Percentiles rank a stretch among this genome's conserved stretches.
These are phyloP conservation scores for Melitaea athalia DNA, from an alignment of 2,888 invertebrate genomes.

Conservation along the genomic window DNA sequence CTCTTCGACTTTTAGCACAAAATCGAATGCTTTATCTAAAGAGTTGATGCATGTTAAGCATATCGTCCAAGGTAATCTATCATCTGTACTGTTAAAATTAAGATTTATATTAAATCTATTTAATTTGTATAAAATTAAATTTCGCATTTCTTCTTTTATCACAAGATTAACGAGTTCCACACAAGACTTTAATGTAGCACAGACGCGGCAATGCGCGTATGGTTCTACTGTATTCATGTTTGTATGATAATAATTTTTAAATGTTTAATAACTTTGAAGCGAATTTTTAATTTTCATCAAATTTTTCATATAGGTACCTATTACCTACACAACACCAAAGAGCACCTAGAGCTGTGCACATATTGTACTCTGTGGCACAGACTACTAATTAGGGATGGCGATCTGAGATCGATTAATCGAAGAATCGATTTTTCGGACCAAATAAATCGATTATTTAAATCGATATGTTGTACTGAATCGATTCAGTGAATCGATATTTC, in stretches of 20 bases:
- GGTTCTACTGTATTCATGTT: conserved; percentile 30
- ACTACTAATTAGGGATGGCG: too few relatives aligned
- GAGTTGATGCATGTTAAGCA: conserved; percentile 57
- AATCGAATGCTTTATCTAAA: conserved; percentile 57
- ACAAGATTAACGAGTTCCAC: conserved; percentile 53
- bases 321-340: too few relatives aligned
- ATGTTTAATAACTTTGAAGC: background rate
- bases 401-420: too few relatives aligned
- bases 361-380: too few relatives aligned
- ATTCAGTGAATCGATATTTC: too few relatives aligned
- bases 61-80: conserved; percentile 55
- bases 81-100: conserved; percentile 46
- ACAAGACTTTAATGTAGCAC: conserved; percentile 55
- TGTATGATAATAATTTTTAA: background rate
- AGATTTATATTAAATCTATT: conserved; percentile 51
- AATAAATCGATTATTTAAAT: too few relatives aligned
- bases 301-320: too few relatives aligned
- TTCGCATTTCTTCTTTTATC: conserved; percentile 44
- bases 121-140: conserved; percentile 53
- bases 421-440: too few relatives aligned
- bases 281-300: too few relatives aligned
- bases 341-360: too few relatives aligned
- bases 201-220: conserved; percentile 44
- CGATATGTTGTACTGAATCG: too few relatives aligned
- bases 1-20: conserved; percentile 54